Base-by-base conservation (phyloP, 2,888 invertebrate genomes). In the Eupithecia tripunctaria region DNA sequence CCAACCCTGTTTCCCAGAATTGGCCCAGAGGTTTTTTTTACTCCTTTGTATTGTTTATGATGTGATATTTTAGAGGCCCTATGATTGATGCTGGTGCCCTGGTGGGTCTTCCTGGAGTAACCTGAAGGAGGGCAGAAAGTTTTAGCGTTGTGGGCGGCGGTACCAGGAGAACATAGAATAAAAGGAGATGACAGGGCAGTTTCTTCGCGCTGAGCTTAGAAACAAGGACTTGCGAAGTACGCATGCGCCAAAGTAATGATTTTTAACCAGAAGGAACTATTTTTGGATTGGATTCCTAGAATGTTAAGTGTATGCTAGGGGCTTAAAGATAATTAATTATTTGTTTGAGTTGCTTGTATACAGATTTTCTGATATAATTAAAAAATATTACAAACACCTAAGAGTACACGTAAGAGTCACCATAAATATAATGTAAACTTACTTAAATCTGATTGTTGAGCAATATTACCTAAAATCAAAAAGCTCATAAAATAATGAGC, bases 91-190 rank as follows among this genome's bases (percentile, higher is more conserved):
- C 32, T 62, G 29, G 29, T 62, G 62, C 8, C 21, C 32, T 62
- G 29, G 29, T 62, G 62, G 18, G 18, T n/a, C 29, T 63, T 63
- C 27, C n/a, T n/a, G 32, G 6, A 86, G 56, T 56, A 56, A 32
- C 85, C 87, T 87, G 89, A 77, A 86, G 88, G 89, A 93, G 91
- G 93, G 92, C 91, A 91, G 91, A 88, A 94, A 93, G 90, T 91
- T 91, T 91, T 91, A 91, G 91, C 83, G 78, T 91, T 93, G 94
- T 94, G 94, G 94, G 94, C 94, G 93, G 91, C 85, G 71, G 80
- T 89, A 93, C 93, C 78, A 93, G 92, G 93, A 69, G 66, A 18
- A 2, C 88, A 93, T 69, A 79, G 74, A 60, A 51, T 5, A 10
- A 7, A n/a, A 15, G 86, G 82, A 82, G 86, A 85, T 41, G 62